A percentile compares a stretch with the other conserved stretches of the same genome.
phyloP scores from a whole-genome alignment of 2,888 invertebrate species.

The Spodoptera picta region DNA sequence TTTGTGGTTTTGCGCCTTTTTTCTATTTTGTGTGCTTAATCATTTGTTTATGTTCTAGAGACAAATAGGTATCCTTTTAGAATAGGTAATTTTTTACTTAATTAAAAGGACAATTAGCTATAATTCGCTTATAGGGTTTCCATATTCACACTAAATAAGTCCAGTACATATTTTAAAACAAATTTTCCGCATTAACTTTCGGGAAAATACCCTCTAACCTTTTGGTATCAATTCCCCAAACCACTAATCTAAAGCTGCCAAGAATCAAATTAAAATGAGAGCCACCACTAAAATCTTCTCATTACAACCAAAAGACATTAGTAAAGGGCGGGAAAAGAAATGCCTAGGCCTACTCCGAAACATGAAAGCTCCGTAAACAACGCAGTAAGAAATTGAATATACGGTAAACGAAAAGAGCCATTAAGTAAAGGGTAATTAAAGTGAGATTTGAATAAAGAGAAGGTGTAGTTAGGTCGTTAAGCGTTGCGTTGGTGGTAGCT shows the following conservation, averaged over 20 bases:
- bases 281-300: constrained; percentile 81
- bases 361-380: constrained; percentile 57
- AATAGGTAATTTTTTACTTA: background rate
- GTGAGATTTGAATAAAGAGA: constrained; percentile 62
- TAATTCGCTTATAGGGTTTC: background rate
- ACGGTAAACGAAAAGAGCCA: constrained; percentile 64
- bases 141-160: background rate
- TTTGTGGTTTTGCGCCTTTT: constrained; percentile 21
- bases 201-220: constrained; percentile 45
- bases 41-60: constrained; percentile 13
- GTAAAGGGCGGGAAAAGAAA: constrained; percentile 82
- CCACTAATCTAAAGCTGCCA: constrained; percentile 69
- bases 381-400: constrained; percentile 47
- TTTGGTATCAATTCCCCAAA: constrained; percentile 59
- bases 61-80: constrained; percentile 4
- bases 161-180: constrained; percentile 3
- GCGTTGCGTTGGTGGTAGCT: constrained; percentile 72
- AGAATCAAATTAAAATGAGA: constrained; percentile 79
- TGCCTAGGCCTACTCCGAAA: constrained; percentile 80
- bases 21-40: constrained; percentile 19
- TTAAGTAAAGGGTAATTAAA: constrained; percentile 62
- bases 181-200: constrained; percentile 33
- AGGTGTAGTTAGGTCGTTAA: constrained; percentile 72
- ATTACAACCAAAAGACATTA: constrained; percentile 85
- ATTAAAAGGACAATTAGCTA: background rate